Conservation (phyloP, 2,888 invertebrate species). For the Drosophila trichaetosa region DNA sequence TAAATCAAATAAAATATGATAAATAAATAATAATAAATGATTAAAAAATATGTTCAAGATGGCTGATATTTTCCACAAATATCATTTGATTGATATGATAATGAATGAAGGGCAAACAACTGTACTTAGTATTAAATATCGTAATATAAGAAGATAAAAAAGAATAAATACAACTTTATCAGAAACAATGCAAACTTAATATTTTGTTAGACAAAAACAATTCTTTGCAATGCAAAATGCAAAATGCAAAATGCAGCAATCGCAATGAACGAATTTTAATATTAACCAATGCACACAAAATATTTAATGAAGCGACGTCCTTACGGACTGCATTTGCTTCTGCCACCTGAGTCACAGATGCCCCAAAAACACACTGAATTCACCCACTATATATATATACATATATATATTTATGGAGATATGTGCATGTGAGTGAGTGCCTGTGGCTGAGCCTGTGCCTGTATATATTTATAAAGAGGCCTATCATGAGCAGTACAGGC, state of each 20-base stretch:
- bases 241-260: background rate
- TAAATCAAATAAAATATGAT: background rate
- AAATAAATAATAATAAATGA: background rate
- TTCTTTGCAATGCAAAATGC: background rate
- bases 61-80: background rate
- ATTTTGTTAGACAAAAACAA: background rate
- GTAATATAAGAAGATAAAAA: background rate
- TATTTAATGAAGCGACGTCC: conserved; percentile 66
- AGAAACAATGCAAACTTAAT: rapidly evolving
- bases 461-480: conserved; percentile 35
- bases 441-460: background rate
- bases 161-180: background rate
- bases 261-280: conserved; percentile 62
- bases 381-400: background rate
- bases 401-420: background rate
- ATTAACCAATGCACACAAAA: conserved; percentile 38
- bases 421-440: conserved; percentile 8
- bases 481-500: conserved; percentile 56
- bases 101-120: no score
- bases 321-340: conserved; percentile 51
- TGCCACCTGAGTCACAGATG: conserved; percentile 33
- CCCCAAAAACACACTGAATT: conserved; percentile 9
- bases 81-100: no score
- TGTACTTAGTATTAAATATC: background rate
- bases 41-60: background rate